Evolutionary conservation across 1,140 invertebrate species (phyloP).

Genomic region (Hesperophylax magnus): DNA sequence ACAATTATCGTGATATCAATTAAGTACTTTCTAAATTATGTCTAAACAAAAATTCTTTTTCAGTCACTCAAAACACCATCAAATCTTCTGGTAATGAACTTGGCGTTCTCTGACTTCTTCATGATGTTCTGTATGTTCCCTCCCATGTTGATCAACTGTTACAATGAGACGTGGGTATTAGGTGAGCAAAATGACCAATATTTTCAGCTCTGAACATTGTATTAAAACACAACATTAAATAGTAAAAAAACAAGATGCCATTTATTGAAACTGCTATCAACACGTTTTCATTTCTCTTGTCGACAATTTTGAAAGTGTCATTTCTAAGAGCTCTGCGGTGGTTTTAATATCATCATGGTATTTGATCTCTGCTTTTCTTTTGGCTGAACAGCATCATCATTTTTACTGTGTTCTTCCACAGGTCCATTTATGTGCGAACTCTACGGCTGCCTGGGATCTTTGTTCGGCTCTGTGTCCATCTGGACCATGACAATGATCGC

Average conservation of each 20-base stretch:
- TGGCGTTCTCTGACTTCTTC: conserved; percentile 89
- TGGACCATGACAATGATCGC: conserved; percentile 90
- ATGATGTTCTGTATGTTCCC: conserved; percentile 91
- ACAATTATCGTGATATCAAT: too few species aligned
- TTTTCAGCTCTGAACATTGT: background rate
- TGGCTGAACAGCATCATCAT: too few species aligned
- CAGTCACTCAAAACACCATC: conserved; percentile 83
- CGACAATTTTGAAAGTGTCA: too few species aligned
- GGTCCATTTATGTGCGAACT: conserved; percentile 86
- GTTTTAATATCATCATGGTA: too few species aligned
- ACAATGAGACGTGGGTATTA: conserved; percentile 88
- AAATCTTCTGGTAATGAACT: conserved; percentile 87
- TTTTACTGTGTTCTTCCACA: conserved; percentile 52
- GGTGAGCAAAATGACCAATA: conserved; percentile 65
- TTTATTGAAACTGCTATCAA: too few species aligned
- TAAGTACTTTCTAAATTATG: too few species aligned
- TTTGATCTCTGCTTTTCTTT: background rate
- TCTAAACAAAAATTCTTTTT: conserved; percentile 40
- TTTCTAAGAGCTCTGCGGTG: too few species aligned
- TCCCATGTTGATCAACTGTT: conserved; percentile 89
- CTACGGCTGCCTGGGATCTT: conserved; percentile 83
- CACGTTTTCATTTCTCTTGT: too few species aligned
- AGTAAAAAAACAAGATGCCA: too few species aligned
- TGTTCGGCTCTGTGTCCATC: conserved; percentile 87
- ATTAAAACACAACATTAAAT: too few species aligned